Evolutionary conservation across 2,797 vertebrate species (phyloP).

Genomic region (Tangara arthus): DNA sequence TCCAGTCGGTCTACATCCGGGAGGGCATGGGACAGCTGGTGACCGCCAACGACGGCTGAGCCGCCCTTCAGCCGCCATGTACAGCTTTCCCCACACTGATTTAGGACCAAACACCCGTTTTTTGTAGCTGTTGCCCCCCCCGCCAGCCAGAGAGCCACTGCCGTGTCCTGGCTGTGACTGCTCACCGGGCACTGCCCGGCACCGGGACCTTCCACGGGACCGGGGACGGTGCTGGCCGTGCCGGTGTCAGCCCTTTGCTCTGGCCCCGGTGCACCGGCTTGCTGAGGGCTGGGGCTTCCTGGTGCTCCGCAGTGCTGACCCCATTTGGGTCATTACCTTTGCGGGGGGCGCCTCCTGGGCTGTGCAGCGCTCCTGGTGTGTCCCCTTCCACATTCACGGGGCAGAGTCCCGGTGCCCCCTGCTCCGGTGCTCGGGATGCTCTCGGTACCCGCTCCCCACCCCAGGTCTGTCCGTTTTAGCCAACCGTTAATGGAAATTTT

Average conservation of each 20-base stretch:
- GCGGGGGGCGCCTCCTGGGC: too few species aligned
- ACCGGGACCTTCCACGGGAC: background rate
- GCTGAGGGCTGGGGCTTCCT: background rate
- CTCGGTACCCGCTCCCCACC: background rate
- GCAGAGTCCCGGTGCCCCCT: background rate
- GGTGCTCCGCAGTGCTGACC: background rate
- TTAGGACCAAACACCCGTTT: conserved; percentile 23
- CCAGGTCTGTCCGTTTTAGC: background rate
- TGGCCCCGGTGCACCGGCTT: accelerated
- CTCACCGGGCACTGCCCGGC: background rate
- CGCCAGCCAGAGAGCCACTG: background rate
- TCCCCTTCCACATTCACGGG: background rate
- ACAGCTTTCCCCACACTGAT: background rate
- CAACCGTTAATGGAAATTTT: conserved; percentile 26
- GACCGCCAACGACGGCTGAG: conserved; percentile 92
- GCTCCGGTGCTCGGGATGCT: background rate
- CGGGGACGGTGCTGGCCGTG: accelerated
- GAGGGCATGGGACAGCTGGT: conserved; percentile 95
- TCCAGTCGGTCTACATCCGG: conserved; percentile 94
- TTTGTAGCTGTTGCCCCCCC: background rate
- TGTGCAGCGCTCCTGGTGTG: background rate
- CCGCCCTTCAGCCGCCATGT: accelerated
- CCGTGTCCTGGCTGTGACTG: background rate
- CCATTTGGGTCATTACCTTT: background rate
- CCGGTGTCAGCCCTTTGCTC: accelerated